phyloP scores from a whole-genome alignment of 2,888 invertebrate species.

The Meghimatium bilineatum region DNA sequence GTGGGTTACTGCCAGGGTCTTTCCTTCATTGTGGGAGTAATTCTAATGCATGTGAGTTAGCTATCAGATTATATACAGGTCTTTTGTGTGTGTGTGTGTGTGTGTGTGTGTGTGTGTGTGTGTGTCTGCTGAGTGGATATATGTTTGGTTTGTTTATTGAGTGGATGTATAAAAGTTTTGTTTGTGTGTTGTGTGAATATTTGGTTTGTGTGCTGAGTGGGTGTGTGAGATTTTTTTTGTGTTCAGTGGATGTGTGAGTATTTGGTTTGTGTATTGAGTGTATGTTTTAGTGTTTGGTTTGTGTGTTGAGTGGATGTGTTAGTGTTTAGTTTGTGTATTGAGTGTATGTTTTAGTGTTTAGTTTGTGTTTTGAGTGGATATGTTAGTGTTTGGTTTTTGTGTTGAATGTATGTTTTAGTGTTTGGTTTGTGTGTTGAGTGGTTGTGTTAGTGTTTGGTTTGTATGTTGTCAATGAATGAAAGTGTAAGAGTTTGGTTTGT shows the following conservation, averaged over 20 bases:
- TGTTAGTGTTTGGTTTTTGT: too few species aligned
- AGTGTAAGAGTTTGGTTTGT: neutral
- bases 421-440: too few species aligned
- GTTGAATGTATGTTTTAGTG: too few species aligned
- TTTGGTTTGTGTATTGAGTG: neutral
- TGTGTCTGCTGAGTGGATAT: neutral
- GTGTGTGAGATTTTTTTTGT: neutral
- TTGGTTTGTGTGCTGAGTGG: neutral
- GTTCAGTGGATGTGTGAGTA: neutral
- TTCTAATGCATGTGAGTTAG: slow-evolving; percentile 88
- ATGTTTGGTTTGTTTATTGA: neutral
- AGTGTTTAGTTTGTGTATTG: too few species aligned
- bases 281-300: neutral
- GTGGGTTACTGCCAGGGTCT: slow-evolving; percentile 98
- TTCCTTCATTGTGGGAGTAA: slow-evolving; percentile 95
- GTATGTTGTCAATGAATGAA: neutral
- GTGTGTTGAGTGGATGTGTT: neutral
- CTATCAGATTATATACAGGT: too few species aligned
- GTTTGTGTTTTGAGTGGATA: too few species aligned
- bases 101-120: neutral
- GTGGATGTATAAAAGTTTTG: neutral
- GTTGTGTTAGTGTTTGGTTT: too few species aligned
- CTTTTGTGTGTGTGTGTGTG: neutral
- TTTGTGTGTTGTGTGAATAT: neutral
- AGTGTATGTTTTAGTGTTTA: too few species aligned